Evolutionary conservation across 2,797 vertebrate species (phyloP).

Genomic region (Lepidocolaptes lacrymiger): DNA sequence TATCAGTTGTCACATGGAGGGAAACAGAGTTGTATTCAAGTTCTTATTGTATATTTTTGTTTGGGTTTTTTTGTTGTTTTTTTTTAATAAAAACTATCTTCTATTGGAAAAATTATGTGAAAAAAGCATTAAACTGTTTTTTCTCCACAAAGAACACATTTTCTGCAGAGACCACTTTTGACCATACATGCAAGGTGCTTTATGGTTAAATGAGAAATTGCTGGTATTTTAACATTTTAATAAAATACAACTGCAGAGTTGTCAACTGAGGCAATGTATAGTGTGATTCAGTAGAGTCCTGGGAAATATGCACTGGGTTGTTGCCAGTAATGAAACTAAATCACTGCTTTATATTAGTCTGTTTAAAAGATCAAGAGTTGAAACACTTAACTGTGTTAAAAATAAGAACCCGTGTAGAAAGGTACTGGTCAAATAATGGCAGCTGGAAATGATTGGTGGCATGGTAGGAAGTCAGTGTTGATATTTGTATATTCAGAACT

Average conservation of each 20-base stretch:
- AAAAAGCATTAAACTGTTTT: background rate
- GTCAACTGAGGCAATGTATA: background rate
- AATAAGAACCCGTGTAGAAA: background rate
- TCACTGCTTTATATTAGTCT: slow-evolving; percentile 8
- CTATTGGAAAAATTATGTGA: background rate
- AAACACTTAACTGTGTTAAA: slow-evolving; percentile 6
- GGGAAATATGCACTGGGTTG: slow-evolving; percentile 30
- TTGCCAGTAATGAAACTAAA: slow-evolving; percentile 44
- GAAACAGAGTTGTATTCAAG: background rate
- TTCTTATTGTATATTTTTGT: background rate
- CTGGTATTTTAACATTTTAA: slow-evolving; percentile 46
- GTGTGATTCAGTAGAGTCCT: slow-evolving; percentile 15
- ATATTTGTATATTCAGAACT: background rate
- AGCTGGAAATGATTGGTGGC: background rate
- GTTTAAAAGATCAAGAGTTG: slow-evolving; percentile 6
- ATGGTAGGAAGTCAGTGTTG: background rate
- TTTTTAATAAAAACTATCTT: background rate
- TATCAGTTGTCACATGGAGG: background rate
- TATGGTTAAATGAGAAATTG: slow-evolving; percentile 18
- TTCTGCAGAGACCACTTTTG: background rate
- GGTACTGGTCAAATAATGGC: background rate
- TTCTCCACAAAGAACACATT: background rate
- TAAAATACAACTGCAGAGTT: slow-evolving; percentile 37
- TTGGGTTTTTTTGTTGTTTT: background rate
- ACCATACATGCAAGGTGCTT: background rate